phyloP scores from a whole-genome alignment of 2,113 vertebrate genomes.

The Paradoxurus hermaphroditus region DNA sequence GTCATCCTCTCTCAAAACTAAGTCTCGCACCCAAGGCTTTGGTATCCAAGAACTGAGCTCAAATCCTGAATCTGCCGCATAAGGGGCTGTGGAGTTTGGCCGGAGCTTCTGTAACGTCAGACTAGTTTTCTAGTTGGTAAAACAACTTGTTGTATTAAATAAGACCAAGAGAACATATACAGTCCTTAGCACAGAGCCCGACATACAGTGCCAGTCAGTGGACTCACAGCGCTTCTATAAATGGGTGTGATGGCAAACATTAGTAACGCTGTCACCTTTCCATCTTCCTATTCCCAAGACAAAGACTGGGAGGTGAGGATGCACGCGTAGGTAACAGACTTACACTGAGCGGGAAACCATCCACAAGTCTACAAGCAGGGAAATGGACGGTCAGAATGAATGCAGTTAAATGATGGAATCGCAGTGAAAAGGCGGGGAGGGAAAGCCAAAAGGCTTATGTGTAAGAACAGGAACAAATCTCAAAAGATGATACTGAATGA shows the following conservation, averaged over 20 bases:
- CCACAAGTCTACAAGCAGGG: background rate
- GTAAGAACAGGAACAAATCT: background rate
- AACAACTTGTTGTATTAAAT: background rate
- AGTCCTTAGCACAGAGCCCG: background rate
- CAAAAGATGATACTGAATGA: background rate
- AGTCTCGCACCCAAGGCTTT: rapidly evolving
- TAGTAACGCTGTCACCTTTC: background rate
- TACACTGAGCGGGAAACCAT: background rate
- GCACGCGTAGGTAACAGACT: background rate
- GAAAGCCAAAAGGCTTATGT: too few relatives aligned
- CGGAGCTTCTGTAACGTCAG: background rate
- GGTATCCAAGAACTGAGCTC: background rate
- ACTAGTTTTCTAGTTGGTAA: background rate
- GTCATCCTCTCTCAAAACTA: background rate
- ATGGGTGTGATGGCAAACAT: background rate
- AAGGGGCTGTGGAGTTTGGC: background rate
- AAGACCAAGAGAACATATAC: background rate
- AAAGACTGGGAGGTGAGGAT: background rate
- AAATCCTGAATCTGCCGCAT: background rate
- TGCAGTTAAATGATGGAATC: background rate
- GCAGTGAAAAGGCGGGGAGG: background rate
- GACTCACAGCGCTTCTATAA: background rate
- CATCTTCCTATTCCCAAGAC: background rate
- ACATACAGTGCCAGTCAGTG: background rate
- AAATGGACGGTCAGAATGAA: background rate